Evolutionary conservation across 1,140 invertebrate genomes (phyloP).

Genomic region (Polypedilum vanderplanki): DNA sequence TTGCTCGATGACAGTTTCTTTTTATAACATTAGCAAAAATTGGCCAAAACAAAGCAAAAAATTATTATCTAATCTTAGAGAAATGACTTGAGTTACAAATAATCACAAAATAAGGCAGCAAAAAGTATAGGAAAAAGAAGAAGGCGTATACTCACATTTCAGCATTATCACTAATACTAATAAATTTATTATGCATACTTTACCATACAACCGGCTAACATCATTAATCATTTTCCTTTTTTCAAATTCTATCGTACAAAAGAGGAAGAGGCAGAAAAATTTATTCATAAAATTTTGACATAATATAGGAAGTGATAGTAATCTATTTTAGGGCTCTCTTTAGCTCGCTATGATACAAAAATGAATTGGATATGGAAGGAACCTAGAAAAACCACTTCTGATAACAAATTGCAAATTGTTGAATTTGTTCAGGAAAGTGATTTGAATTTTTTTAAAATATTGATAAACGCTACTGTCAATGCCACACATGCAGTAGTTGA

Average conservation of each 20-base stretch:
- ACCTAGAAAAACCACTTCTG: neutral
- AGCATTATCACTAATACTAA: neutral
- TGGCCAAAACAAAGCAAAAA: no score
- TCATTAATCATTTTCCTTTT: neutral
- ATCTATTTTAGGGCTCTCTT: constrained; percentile 11
- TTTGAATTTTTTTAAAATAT: neutral
- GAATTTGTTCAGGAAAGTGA: neutral
- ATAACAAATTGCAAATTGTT: constrained; percentile 5
- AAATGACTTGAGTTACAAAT: no score
- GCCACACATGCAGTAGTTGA: no score
- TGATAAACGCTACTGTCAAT: neutral
- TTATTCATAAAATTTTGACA: neutral
- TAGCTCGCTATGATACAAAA: neutral
- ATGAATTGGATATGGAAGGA: neutral
- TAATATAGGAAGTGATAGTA: neutral
- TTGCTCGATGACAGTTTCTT: no score
- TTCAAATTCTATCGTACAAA: neutral
- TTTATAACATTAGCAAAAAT: no score
- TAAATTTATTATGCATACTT: neutral
- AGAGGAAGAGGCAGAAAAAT: neutral
- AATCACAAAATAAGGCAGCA: neutral
- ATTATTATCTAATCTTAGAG: no score
- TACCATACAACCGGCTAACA: neutral
- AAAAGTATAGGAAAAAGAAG: neutral
- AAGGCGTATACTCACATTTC: neutral